Base-by-base conservation (phyloP, 2,888 invertebrate genomes). In the Phyto melanocephala region DNA sequence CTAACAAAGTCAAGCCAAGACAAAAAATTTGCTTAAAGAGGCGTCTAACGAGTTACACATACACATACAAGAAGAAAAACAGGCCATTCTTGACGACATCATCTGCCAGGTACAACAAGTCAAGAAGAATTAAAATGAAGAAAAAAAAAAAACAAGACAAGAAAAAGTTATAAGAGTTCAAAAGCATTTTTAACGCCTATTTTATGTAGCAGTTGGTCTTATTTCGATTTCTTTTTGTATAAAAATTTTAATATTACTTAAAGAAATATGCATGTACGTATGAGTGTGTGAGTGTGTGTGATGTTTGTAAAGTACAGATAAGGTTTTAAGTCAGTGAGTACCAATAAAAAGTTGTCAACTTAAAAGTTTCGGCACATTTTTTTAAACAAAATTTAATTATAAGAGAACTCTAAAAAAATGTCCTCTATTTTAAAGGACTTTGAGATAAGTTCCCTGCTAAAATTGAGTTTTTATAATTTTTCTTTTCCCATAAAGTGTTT, bases 61-160 rank as follows among this genome's bases (percentile, higher is more conserved):
- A 33, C 40, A 15, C 17, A 45, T n/a, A 40, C 13, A 17, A 20
- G 10, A 11, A 63, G 33, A 20, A 17, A 1, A 13, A 15, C 35
- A 68, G 24, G 20, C 47, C 37, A 68, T 67, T 15, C 40, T 17
- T 45, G n/a, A 70, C 45, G 70, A 63, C 42, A 62, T 35, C 70
- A 70, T 28, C 60, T 77, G 58, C 68, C 68, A 62, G 68, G 42
- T 77, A 70, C 70, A 33, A 37, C 24, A 68, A 76, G 78, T 72
- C 80, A 75, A 80, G 54, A 50, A 24, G 54, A 7, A 15, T 45
- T 7, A 50, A 56, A 70, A 70, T 37, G 54, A 72, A 62, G 17
- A 62, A 45, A 76, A 77, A 76, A 80, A 81, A 68, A 79, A 86
- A 78, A 52, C 17, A 86, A n/a, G n/a, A n/a, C n/a, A n/a, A n/a